Evolutionary conservation across 1,140 invertebrate species (phyloP), one percentile per base, ranked within the genome.

Genomic region (Nomia melanderi): DNA sequence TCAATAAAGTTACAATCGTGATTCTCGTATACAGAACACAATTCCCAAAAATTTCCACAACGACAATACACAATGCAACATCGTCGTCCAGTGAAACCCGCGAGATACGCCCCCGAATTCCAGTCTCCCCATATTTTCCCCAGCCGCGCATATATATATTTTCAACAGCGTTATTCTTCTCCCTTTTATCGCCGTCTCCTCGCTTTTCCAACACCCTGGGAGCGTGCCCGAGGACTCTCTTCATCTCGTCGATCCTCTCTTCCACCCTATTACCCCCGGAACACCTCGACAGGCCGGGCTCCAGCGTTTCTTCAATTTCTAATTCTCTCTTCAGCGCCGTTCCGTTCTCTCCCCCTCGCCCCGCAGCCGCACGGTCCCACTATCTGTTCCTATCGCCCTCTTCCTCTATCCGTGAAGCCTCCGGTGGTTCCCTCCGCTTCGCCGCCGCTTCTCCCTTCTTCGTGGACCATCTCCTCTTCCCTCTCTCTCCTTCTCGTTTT

Each of bases 281-380:
- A 44, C 31, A 63, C 44, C 50, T 0, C 17, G 31, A 12, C 0
- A 17, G 47, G 27, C 14, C 25, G 20, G 64, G 47, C 25, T 53
- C 20, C 39, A 11, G 29, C 20, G 39, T 67, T 56, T 63, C 54
- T 77, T 62, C 75, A 27, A 77, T 77, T 77, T 71, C 47, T 56
- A 63, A 77, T 53, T 54, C 57, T 62, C 47, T 54, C 56, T 4
- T n/a, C 47, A 29, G 20, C 1, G 56, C 33, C 8, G 14, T 17
- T 59, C 70, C 59, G 29, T 27, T 53, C 29, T 60, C 39, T 14
- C 53, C 36, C 63, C 29, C 33, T 17, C 63, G 65, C 78, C 11
- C 41, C 7, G 47, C 1, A n/a, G 44, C 44, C 44, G 44, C 47
- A 39, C 57, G 33, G 47, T 41, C 14, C 71, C 59, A 56, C 47